Evolutionary conservation across 64 coral and sea anemone species (phyloP), one percentile per base, ranked within the genome.

Genomic region (Actinia tenebrosa): DNA sequence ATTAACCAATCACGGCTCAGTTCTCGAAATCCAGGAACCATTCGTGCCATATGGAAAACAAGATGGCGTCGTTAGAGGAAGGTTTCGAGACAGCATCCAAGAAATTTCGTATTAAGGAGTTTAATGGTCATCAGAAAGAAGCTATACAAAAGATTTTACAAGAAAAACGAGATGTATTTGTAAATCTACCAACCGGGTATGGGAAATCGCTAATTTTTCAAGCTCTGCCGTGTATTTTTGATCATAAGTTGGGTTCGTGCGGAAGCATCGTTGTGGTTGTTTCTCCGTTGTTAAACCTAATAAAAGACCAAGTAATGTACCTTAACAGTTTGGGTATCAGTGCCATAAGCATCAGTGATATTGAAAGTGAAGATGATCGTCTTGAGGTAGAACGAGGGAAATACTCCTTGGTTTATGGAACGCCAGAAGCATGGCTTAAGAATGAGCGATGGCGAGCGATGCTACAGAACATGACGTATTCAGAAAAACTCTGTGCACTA

Each of bases 401-500:
- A 45, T 86, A 50, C 50, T 61, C 59, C 15, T n/a, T 86, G 11
- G 84, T 86, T 61, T 86, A 86, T 19, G 63, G 63, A 20, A 66
- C 19, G 20, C 63, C 63, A 66, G 63, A 66, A 23, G 63, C 63
- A 23, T n/a, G 16, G 63, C 0, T 66, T 15, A 66, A 61, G 19
- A 86, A 61, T 17, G 62, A 66, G 45, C 26, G 62, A 42, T 86
- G 84, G 60, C 10, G 84, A 78, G 37, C 6, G 27, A 88, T 93
- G 81, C 54, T 93, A 16, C 37, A 79, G 43, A 85, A 78, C 87
- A 47, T 45, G 15, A 44, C 43, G 66, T 93, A 78, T 69, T 63
- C 63, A n/a, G 45, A 5, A 80, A 94, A 89, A 72, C 55, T 94
- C 16, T 89, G 92, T 89, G 84, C 87, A 71, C 53, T 89, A 71